phyloP scores from a whole-genome alignment of 2,797 vertebrate species.

The Lepilemur septentrionalis region DNA sequence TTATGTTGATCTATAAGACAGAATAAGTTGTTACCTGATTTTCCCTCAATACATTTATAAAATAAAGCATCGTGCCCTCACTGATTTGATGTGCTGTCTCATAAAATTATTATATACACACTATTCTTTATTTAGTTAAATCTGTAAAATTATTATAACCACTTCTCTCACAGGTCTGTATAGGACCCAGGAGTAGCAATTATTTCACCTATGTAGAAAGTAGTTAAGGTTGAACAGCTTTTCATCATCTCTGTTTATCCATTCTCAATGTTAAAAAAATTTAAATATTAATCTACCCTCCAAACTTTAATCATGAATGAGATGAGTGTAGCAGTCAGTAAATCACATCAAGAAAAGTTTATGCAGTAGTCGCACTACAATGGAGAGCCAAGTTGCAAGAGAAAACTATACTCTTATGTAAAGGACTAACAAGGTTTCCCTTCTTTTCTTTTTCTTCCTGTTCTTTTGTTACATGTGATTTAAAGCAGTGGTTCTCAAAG shows the following conservation, averaged over 20 bases:
- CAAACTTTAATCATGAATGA: background rate
- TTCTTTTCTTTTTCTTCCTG: background rate
- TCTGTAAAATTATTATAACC: background rate
- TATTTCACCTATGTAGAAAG: background rate
- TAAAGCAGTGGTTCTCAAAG: background rate
- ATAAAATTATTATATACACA: slow-evolving; percentile 19
- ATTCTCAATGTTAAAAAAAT: background rate
- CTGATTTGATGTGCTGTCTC: background rate
- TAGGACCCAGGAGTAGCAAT: background rate
- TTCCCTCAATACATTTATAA: background rate
- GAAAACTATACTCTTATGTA: background rate
- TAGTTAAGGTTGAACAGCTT: background rate
- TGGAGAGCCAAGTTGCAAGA: background rate
- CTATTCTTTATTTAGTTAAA: slow-evolving; percentile 36
- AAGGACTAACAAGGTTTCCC: background rate
- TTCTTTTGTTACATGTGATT: background rate
- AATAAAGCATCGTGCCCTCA: background rate
- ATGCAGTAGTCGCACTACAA: background rate
- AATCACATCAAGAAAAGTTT: background rate
- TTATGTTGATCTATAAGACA: background rate
- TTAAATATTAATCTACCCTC: slow-evolving; percentile 15
- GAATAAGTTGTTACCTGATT: background rate
- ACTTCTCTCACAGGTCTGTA: background rate
- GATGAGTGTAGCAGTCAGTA: background rate
- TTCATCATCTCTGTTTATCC: background rate